These are phyloP conservation scores for Myodes glareolus DNA, from an alignment of 2,113 vertebrate genomes.

Conservation along the genomic window DNA sequence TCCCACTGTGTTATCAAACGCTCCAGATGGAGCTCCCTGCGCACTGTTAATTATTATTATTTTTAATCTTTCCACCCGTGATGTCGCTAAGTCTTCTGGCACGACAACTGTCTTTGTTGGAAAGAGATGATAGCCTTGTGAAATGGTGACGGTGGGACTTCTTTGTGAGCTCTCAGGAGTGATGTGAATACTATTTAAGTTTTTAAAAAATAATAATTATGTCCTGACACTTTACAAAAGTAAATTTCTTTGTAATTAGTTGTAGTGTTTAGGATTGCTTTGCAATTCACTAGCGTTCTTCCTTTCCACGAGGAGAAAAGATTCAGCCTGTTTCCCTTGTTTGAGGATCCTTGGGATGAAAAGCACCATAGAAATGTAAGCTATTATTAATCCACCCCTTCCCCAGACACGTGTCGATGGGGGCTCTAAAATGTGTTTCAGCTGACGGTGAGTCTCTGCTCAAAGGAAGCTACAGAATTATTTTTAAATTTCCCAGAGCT, in stretches of 20 bases:
- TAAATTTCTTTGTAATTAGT: slow-evolving; percentile 79
- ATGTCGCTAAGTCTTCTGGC: slow-evolving; percentile 73
- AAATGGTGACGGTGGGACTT: slow-evolving; percentile 18
- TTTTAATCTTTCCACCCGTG: slow-evolving; percentile 75
- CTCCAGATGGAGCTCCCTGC: slow-evolving; percentile 77
- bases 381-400: slow-evolving; percentile 77
- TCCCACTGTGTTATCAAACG: slow-evolving; percentile 70
- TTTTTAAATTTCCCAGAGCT: slow-evolving; percentile 67
- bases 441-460: slow-evolving; percentile 53
- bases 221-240: slow-evolving; percentile 79
- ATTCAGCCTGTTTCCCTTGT: slow-evolving; percentile 71
- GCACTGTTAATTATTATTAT: slow-evolving; percentile 77
- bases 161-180: slow-evolving; percentile 69
- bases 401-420: slow-evolving; percentile 51
- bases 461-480: slow-evolving; percentile 67
- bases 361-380: slow-evolving; percentile 75
- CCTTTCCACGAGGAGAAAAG: slow-evolving; percentile 68
- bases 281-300: slow-evolving; percentile 71
- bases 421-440: slow-evolving; percentile 62
- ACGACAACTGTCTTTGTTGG: slow-evolving; percentile 72
- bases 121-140: slow-evolving; percentile 71
- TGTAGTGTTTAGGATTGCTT: slow-evolving; percentile 72
- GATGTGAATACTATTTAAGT: slow-evolving; percentile 71
- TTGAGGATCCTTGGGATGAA: slow-evolving; percentile 69
- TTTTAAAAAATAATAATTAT: slow-evolving; percentile 76